Percentiles rank a stretch among this genome's conserved stretches.
Conservation (phyloP, 2,888 invertebrate genomes). For the Deilephila porcellus region DNA sequence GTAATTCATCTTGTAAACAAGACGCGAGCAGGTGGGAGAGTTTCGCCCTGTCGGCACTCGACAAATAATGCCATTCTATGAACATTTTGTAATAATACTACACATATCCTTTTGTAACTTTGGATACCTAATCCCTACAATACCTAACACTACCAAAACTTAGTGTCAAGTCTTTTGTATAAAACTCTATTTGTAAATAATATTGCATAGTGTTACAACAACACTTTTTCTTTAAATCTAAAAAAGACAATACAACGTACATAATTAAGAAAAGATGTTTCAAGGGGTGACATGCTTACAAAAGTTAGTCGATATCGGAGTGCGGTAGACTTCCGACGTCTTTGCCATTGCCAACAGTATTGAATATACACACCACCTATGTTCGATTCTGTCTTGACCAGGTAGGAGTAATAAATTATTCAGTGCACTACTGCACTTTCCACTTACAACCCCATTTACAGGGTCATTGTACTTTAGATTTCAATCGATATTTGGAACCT, state of each 20-base stretch:
- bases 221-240: too few species aligned
- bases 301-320: conserved; percentile 51
- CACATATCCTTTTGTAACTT: neutral
- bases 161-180: too few species aligned
- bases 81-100: neutral
- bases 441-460: conserved; percentile 42
- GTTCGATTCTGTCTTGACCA: conserved; percentile 63
- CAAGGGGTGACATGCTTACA: neutral
- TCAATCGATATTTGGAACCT: conserved; percentile 36
- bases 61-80: neutral
- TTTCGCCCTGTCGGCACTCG: conserved; percentile 31
- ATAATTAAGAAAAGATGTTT: neutral
- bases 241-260: neutral
- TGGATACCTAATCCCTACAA: neutral
- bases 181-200: too few species aligned
- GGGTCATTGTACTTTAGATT: conserved; percentile 29
- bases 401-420: conserved; percentile 75
- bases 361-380: conserved; percentile 44
- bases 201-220: too few species aligned
- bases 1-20: conserved; percentile 46
- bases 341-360: conserved; percentile 37
- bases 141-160: neutral
- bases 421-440: conserved; percentile 60
- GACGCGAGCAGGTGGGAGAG: conserved; percentile 50
- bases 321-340: conserved; percentile 61